Conservation (phyloP, 1,140 invertebrate genomes). For the Nasonia longicornis region DNA sequence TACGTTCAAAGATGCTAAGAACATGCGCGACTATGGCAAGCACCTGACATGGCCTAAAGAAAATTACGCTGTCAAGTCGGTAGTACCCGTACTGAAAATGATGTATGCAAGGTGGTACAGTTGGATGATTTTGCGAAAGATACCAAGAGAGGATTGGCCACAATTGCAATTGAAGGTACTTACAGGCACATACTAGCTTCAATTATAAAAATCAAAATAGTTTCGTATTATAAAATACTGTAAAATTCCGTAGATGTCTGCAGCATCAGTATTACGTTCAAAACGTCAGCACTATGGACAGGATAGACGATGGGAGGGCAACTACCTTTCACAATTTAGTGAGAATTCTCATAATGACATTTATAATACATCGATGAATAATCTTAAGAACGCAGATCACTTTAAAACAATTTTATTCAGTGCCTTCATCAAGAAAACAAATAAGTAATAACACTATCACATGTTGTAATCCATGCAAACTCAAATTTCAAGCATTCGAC, state of each 20-base stretch:
- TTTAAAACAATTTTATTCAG: constrained; percentile 74
- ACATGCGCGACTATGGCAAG: constrained; percentile 82
- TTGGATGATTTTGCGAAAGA: constrained; percentile 84
- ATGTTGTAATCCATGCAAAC: neutral
- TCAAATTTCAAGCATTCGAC: constrained; percentile 5
- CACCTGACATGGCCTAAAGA: constrained; percentile 84
- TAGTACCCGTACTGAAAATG: constrained; percentile 73
- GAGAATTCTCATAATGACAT: constrained; percentile 82
- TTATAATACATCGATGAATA: constrained; percentile 79
- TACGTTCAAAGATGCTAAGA: constrained; percentile 74
- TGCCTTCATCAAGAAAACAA: constrained; percentile 65
- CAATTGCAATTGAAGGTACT: constrained; percentile 81
- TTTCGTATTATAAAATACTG: constrained; percentile 41
- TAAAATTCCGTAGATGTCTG: constrained; percentile 76
- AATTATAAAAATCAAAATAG: constrained; percentile 9
- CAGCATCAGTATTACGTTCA: constrained; percentile 81
- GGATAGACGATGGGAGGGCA: constrained; percentile 88
- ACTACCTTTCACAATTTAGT: constrained; percentile 83
- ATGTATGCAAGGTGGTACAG: constrained; percentile 87
- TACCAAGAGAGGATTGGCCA: constrained; percentile 88
- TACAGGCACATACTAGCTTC: neutral
- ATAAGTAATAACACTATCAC: constrained; percentile 55
- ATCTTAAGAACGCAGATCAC: constrained; percentile 78
- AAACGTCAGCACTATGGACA: constrained; percentile 87
- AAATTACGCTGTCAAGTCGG: constrained; percentile 74